Conservation (phyloP, 2,797 vertebrate genomes). For the Peromyscus melanophrys region DNA sequence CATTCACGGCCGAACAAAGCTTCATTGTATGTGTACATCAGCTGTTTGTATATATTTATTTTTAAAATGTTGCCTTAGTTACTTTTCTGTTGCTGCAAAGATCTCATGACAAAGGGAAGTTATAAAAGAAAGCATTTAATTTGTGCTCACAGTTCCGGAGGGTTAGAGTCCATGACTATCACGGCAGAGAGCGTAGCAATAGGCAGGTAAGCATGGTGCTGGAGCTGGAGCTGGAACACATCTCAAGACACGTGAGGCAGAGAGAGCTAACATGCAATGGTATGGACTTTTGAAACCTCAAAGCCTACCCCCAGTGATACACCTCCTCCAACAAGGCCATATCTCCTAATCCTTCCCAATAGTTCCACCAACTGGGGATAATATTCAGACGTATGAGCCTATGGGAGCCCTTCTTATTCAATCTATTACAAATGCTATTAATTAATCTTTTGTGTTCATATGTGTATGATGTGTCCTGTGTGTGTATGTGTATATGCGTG, state of each 20-base stretch:
- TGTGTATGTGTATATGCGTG: too few species aligned
- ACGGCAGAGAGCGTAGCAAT: background rate
- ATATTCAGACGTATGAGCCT: background rate
- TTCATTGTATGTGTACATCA: background rate
- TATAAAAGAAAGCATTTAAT: background rate
- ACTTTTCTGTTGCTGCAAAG: background rate
- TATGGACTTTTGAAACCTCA: background rate
- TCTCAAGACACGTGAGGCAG: too few species aligned
- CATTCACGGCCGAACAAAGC: background rate
- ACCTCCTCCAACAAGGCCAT: background rate
- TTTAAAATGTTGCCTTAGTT: background rate
- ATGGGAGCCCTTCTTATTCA: background rate
- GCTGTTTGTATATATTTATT: background rate
- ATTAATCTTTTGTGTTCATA: background rate
- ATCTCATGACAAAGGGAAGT: background rate
- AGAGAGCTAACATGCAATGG: background rate
- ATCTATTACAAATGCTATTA: background rate
- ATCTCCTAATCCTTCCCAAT: background rate
- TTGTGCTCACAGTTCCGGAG: background rate
- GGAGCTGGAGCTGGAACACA: background rate
- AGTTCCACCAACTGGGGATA: background rate
- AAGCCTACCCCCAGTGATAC: background rate
- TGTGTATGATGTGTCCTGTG: background rate
- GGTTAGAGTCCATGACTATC: background rate
- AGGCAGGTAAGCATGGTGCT: background rate